These are phyloP conservation scores for Lepidiolamprologus cunningtoni DNA, from an alignment of 2,113 vertebrate genomes.

Conservation along the genomic window DNA sequence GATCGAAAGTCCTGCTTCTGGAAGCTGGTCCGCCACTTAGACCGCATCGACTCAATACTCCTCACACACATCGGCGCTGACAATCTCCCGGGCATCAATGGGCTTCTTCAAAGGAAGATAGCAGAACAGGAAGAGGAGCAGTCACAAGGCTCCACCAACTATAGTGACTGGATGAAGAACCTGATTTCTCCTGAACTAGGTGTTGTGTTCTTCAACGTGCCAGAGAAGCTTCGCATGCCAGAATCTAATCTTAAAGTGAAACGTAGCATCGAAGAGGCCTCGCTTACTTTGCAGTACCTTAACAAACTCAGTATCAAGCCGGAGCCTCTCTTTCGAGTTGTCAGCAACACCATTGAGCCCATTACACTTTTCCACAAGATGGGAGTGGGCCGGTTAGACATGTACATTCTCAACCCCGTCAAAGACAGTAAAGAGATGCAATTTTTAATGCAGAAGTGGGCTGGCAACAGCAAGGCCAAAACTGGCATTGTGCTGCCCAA, in stretches of 20 bases:
- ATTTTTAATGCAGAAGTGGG: slow-evolving; percentile 98
- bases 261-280: slow-evolving; percentile 93
- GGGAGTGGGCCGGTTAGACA: slow-evolving; percentile 94
- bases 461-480: slow-evolving; percentile 96
- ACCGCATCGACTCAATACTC: slow-evolving; percentile 92
- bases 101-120: slow-evolving; percentile 93
- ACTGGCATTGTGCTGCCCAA: slow-evolving; percentile 90
- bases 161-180: slow-evolving; percentile 97
- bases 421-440: slow-evolving; percentile 99
- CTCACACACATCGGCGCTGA: slow-evolving; percentile 97
- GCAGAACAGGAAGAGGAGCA: slow-evolving; percentile 93
- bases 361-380: slow-evolving; percentile 97
- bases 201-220: slow-evolving; percentile 96
- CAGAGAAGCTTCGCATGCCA: slow-evolving; percentile 88
- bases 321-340: slow-evolving; percentile 86
- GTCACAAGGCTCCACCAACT: slow-evolving; percentile 88
- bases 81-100: slow-evolving; percentile 96
- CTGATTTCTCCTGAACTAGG: slow-evolving; percentile 95
- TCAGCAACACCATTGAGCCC: slow-evolving; percentile 89
- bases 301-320: slow-evolving; percentile 85
- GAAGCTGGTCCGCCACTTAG: slow-evolving; percentile 96
- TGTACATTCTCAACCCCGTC: slow-evolving; percentile 94
- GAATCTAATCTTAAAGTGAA: slow-evolving; percentile 92
- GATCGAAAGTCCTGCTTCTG: slow-evolving; percentile 96
- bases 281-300: slow-evolving; percentile 88